These are phyloP conservation scores for Gibbula magus DNA, from an alignment of 2,888 invertebrate species.

Conservation along the genomic window DNA sequence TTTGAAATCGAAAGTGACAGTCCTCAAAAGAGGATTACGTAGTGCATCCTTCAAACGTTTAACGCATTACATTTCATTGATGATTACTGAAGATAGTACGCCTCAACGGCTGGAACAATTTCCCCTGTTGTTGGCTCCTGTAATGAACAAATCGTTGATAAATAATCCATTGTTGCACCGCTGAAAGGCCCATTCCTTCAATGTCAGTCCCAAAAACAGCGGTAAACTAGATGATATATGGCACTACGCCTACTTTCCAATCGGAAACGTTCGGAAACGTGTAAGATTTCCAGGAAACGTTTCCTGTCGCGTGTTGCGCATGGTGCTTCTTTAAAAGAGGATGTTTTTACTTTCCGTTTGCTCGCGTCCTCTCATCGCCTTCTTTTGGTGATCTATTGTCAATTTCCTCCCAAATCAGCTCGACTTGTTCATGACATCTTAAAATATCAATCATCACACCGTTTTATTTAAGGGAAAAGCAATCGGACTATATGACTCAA, in stretches of 20 bases:
- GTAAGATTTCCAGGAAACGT: not conserved
- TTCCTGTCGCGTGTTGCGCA: not conserved
- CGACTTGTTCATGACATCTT: conserved; percentile 17
- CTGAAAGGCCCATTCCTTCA: too few species aligned
- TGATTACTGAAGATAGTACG: too few species aligned
- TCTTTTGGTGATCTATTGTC: conserved; percentile 10
- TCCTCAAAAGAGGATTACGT: too few species aligned
- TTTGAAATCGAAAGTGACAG: too few species aligned
- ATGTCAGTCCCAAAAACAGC: too few species aligned
- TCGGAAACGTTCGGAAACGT: not conserved
- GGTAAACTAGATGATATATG: not conserved
- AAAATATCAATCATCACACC: conserved; percentile 24
- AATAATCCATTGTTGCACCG: too few species aligned
- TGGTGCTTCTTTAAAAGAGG: not conserved
- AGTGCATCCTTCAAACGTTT: too few species aligned
- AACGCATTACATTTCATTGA: too few species aligned
- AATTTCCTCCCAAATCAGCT: conserved; percentile 20
- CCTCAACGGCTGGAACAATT: too few species aligned
- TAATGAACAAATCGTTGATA: too few species aligned
- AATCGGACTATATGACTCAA: conserved; percentile 19
- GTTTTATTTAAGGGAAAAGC: conserved; percentile 18
- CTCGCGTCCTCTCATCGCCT: not conserved
- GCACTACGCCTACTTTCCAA: not conserved
- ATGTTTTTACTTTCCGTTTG: conserved; percentile 5
- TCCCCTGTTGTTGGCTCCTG: too few species aligned